Evolutionary conservation across 2,888 invertebrate species (phyloP).

Genomic region (Parnassius orleans): DNA sequence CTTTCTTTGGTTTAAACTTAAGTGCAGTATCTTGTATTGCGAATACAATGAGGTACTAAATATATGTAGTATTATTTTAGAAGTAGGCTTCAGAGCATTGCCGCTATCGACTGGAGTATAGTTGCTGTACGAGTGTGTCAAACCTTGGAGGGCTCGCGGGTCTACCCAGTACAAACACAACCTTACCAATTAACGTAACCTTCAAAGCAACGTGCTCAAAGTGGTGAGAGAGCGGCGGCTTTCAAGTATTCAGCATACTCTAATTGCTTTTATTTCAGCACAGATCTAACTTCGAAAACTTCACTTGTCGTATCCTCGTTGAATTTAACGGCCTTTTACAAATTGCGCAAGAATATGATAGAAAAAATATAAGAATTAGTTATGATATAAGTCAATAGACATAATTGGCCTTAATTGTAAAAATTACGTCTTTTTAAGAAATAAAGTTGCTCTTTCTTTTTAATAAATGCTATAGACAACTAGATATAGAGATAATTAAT

Average conservation of each 20-base stretch:
- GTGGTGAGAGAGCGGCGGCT: slow-evolving; percentile 55
- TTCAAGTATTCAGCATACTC: slow-evolving; percentile 51
- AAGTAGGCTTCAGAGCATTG: slow-evolving; percentile 19
- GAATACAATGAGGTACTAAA: slow-evolving; percentile 44
- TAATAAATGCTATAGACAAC: no score
- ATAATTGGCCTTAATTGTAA: no score
- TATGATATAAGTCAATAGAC: no score
- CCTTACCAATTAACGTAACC: slow-evolving; percentile 68
- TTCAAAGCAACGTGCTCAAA: slow-evolving; percentile 56
- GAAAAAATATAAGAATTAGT: background rate
- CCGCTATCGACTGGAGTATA: slow-evolving; percentile 20
- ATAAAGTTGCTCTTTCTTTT: no score
- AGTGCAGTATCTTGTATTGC: slow-evolving; percentile 69
- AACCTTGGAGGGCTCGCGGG: slow-evolving; percentile 31
- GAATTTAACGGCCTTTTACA: background rate
- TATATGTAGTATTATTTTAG: slow-evolving; percentile 32
- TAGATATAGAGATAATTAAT: no score
- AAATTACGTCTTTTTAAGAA: no score
- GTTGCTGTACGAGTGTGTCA: slow-evolving; percentile 27
- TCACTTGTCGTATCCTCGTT: background rate
- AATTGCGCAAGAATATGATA: background rate
- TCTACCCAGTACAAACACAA: slow-evolving; percentile 50
- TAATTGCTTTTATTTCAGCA: slow-evolving; percentile 58
- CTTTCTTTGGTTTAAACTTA: slow-evolving; percentile 57
- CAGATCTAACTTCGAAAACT: slow-evolving; percentile 49